These are phyloP conservation scores for Heteromyza rotundicornis DNA, from an alignment of 2,888 invertebrate genomes.

Conservation along the genomic window DNA sequence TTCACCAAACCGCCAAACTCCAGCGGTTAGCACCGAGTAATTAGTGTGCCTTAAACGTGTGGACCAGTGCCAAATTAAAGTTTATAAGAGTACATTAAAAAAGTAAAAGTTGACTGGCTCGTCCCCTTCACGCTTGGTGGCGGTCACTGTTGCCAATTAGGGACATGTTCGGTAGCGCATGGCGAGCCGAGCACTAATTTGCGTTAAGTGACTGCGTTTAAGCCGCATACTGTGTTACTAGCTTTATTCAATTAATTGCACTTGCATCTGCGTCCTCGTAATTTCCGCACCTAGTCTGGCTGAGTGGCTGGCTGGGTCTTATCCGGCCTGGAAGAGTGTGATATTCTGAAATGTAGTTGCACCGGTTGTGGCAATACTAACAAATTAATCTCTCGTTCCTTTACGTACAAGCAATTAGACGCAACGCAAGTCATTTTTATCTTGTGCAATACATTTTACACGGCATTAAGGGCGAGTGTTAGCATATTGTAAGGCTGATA, in stretches of 20 bases:
- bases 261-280: slow-evolving; percentile 5
- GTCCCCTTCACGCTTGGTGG: neutral
- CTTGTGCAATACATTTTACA: too few species aligned
- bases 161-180: slow-evolving; percentile 4
- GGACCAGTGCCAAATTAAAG: neutral
- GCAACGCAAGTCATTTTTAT: too few species aligned
- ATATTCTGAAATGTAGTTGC: too few species aligned
- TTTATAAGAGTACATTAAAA: neutral
- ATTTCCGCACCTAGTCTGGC: neutral
- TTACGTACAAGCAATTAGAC: too few species aligned
- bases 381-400: too few species aligned
- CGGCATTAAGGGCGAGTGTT: too few species aligned
- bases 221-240: neutral
- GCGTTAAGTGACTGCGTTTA: slow-evolving; percentile 13
- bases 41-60: neutral
- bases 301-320: too few species aligned
- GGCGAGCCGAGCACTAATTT: neutral
- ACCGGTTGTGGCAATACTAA: too few species aligned
- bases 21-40: neutral
- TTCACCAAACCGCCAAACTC: neutral
- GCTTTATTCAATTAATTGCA: slow-evolving; percentile 15
- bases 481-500: too few species aligned
- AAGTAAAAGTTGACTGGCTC: neutral
- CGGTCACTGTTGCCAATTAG: slow-evolving; percentile 10
- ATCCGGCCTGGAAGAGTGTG: too few species aligned